These are phyloP conservation scores for Grus americana DNA, from an alignment of 2,113 vertebrate species.

Conservation along the genomic window DNA sequence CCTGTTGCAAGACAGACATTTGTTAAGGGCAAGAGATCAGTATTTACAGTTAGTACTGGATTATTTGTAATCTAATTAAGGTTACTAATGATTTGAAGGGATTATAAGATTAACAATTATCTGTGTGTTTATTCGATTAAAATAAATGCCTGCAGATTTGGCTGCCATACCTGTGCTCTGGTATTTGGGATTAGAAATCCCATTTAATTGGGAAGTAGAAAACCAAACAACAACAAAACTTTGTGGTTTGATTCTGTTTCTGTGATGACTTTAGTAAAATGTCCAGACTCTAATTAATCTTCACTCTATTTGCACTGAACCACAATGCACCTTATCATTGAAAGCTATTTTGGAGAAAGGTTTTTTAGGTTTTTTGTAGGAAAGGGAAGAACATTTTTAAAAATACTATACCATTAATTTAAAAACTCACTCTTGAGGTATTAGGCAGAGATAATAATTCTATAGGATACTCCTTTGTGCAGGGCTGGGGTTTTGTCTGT, in stretches of 20 bases:
- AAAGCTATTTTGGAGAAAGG: not conserved
- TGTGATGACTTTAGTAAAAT: not conserved
- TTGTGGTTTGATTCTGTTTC: not conserved
- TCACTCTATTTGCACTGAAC: not conserved
- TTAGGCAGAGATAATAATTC: not conserved
- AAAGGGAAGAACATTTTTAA: not conserved
- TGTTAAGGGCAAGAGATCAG: not conserved
- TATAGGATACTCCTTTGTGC: not conserved
- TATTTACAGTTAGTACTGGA: constrained; percentile 17
- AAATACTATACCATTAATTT: not conserved
- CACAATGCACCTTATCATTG: not conserved
- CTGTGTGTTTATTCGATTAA: constrained; percentile 52
- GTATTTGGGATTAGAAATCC: constrained; percentile 1
- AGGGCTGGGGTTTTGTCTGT: not conserved
- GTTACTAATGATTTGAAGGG: constrained; percentile 37
- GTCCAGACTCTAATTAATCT: not conserved
- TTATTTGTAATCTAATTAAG: constrained; percentile 62
- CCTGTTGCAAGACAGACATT: not conserved
- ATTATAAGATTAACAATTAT: constrained; percentile 61
- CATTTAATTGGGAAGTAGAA: not conserved
- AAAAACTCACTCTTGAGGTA: not conserved
- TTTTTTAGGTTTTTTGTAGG: not conserved
- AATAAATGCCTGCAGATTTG: constrained; percentile 20
- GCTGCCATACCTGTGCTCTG: constrained; percentile 1
- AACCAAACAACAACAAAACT: not conserved